These are phyloP conservation scores for Aldrovandia affinis DNA, from an alignment of 2,797 vertebrate genomes.

Conservation along the genomic window DNA sequence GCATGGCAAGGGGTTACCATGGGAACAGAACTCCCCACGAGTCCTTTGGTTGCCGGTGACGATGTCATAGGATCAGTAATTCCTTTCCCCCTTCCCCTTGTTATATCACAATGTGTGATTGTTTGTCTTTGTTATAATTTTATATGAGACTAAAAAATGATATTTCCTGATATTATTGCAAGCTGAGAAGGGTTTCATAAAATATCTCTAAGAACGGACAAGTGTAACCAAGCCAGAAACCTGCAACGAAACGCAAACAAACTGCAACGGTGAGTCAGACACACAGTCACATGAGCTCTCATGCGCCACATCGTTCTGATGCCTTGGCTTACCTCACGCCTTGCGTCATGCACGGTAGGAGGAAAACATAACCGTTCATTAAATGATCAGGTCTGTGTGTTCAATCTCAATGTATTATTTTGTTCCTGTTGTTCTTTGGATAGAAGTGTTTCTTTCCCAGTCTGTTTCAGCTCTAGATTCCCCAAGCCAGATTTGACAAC, in stretches of 20 bases:
- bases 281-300: background rate
- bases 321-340: too few species aligned
- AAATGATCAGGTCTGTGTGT: background rate
- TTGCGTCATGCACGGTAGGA: too few species aligned
- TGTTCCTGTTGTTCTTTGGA: background rate
- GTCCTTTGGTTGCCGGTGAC: constrained; percentile 43
- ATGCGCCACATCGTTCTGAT: too few species aligned
- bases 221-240: background rate
- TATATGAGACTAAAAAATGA: background rate
- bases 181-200: too few species aligned
- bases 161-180: background rate
- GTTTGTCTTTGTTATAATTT: background rate
- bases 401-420: background rate
- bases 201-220: background rate
- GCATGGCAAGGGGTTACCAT: constrained; percentile 53
- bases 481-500: background rate
- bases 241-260: background rate
- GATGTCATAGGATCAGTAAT: constrained; percentile 53
- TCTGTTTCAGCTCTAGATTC: background rate
- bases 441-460: background rate
- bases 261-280: background rate
- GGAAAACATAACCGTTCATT: background rate
- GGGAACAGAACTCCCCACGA: constrained; percentile 54
- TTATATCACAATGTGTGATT: background rate
- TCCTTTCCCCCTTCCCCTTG: background rate